Base-by-base conservation (phyloP, 1,140 invertebrate genomes). In the Philaenus spumarius region DNA sequence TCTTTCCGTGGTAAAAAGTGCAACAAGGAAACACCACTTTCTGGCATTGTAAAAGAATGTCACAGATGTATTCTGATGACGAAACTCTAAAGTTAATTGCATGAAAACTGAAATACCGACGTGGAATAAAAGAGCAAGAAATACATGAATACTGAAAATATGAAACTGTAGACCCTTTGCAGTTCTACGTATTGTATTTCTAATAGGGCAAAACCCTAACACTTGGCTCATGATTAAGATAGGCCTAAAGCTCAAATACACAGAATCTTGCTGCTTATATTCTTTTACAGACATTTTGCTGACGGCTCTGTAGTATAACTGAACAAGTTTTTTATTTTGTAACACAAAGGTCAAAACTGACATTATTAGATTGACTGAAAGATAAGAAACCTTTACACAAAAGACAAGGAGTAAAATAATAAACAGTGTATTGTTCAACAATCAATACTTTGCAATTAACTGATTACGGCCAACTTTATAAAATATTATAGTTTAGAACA, bases 21-120 rank as follows among this genome's bases (percentile, higher is more conserved):
- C 50, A 11, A 35, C 50, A 14, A 53, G 19, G 30, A 30, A 53
- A 20, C 50, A 53, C 34, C 50, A 53, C 14, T 53, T 53, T 7
- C 50, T 14, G 5, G 37, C 14, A 34, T 53, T 35, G 50, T 53
- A 53, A 35, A 53, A 53, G 2, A 37, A 3, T 17, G 50, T 53
- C 12, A 53, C 50, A n/a, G 50, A 35, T 4, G 15, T 4, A 26
- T 35, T 53, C 50, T 53, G 50, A 14, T 35, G 15, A 12, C 50
- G 23, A n/a, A 53, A 22, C 17, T 53, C 24, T n/a, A 53, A 35
- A 3, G 50, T 53, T 9, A 17, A 14, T 15, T 53, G 50, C 50
- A 53, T 53, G 19, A 53, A 37, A 15, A 37, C 3, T 22, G 50
- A 39, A 6, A 51, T 12, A 5, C 47, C 47, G 14, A 47, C 19